Evolutionary conservation across 2,797 vertebrate genomes (phyloP), one percentile per base, ranked within the genome.

Genomic region (Psittacula echo): DNA sequence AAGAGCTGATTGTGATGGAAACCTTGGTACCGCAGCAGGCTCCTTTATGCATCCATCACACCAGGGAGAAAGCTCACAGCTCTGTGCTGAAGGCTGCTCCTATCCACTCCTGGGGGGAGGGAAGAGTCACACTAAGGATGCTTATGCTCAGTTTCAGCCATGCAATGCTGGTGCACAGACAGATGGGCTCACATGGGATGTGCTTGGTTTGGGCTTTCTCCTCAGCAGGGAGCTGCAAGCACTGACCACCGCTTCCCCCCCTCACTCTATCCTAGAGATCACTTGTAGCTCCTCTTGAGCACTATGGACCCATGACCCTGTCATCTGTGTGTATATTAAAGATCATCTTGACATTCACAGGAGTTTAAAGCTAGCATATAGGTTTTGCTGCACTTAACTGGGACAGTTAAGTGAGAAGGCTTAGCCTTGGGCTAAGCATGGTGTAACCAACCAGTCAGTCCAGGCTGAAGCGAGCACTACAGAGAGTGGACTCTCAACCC

Each of bases 61-160:
- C 0, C 42, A 17, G 7, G 27, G 9, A 30, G 48, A 47, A 73
- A 50, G 9, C 24, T 75, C 22, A 2, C 11, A 78, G 47, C 30
- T 66, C 47, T 0, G 0, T 0, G 1, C 60, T 24, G n/a, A 34
- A 68, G 41, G 9, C 24, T 23, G 6, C 26, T 27, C 16, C 61
- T 60, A 26, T 27, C 32, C 0, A 0, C 6, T 44, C 5, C 56
- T 9, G 14, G 61, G 11, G 10, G 26, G 2, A 3, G 54, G 15
- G 20, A 30, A 80, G n/a, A 65, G 11, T 32, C 44, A 11, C 9
- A 2, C 1, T 0, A 39, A 42, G 39, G 45, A 29, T 45, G 14
- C 0, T 0, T 15, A 48, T 30, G 5, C 60, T 41, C 11, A 0
- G 32, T 12, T 58, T 34, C 70, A 53, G 48, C n/a, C 13, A 0